Evolutionary conservation across 1,140 invertebrate genomes (phyloP).

Genomic region (Atta texana): DNA sequence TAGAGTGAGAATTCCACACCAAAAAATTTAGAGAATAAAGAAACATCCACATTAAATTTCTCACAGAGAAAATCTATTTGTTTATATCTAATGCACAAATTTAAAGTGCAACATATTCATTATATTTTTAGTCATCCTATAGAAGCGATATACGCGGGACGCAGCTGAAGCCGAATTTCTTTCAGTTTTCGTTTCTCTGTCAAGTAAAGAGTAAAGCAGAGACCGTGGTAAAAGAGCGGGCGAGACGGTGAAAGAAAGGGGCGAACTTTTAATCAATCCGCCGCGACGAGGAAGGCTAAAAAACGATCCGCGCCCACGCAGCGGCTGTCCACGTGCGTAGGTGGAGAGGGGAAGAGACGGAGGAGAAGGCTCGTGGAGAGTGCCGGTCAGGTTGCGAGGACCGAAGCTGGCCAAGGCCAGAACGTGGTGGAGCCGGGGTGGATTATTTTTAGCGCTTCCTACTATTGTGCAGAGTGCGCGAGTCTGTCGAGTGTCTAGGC

Average conservation of each 20-base stretch:
- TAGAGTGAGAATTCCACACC: no score
- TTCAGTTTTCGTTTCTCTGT: background rate
- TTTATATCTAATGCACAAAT: background rate
- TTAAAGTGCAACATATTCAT: background rate
- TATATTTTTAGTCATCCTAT: background rate
- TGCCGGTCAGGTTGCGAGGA: conserved; percentile 72
- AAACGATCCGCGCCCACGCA: conserved; percentile 38
- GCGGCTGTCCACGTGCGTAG: conserved; percentile 45
- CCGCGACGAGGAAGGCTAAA: conserved; percentile 37
- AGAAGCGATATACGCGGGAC: background rate
- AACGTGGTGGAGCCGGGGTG: conserved; percentile 72
- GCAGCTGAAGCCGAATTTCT: background rate
- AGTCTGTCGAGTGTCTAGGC: conserved; percentile 80
- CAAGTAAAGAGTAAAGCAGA: conserved; percentile 34
- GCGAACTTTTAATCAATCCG: conserved; percentile 55
- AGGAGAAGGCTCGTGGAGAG: conserved; percentile 42
- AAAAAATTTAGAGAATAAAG: no score
- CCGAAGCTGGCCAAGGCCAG: conserved; percentile 78
- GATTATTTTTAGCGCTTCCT: conserved; percentile 81
- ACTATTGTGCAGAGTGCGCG: conserved; percentile 78
- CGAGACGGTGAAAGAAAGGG: conserved; percentile 3
- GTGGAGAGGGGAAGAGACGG: background rate
- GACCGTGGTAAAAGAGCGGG: background rate
- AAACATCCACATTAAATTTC: background rate
- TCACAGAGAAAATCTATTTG: background rate